Evolutionary conservation across 2,113 vertebrate genomes (phyloP), one percentile per base, ranked within the genome.

Genomic region (Apteryx owenii): DNA sequence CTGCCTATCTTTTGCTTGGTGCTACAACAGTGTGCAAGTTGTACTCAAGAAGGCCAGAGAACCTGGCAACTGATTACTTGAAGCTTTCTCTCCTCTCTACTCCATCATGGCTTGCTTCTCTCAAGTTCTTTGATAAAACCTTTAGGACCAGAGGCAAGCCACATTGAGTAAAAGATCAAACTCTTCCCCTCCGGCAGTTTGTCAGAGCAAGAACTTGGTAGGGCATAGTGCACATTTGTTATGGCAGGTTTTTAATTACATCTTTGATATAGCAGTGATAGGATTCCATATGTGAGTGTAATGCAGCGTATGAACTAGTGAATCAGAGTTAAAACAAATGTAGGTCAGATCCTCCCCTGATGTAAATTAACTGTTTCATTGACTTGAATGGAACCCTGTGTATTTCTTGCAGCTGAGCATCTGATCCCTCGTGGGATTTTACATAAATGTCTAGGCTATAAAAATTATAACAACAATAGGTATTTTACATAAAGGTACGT

Each of bases 201-300:
- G 89, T 95, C 95, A 97, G 66, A 61, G 38, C 51, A 26, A 93
- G 89, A 91, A 89, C 89, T 95, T 26, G 65, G 96, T n/a, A 79
- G 95, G 94, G 95, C 95, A 95, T 22, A 96, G 89, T 95, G 94
- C 95, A 97, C 94, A 19, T 97, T 97, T 97, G 97, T 92, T 97
- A 94, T 96, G 95, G 95, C 85, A 95, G 93, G 93, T 92, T 96
- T 97, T 95, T 96, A 97, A 94, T 95, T 86, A 62, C 73, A 36
- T 93, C 90, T 96, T 93, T 88, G 87, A 93, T 95, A 94, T 29
- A 81, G 88, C 81, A 65, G 76, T 51, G 93, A 83, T 96, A 72
- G 91, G 95, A 91, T 90, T 86, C 96, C 93, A 94, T 82, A 92
- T 94, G 93, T 89, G 90, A 95, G 69, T 91, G 86, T 13, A 91